Base-by-base conservation (phyloP, 1,140 invertebrate genomes). In the Oryctes rhinoceros region DNA sequence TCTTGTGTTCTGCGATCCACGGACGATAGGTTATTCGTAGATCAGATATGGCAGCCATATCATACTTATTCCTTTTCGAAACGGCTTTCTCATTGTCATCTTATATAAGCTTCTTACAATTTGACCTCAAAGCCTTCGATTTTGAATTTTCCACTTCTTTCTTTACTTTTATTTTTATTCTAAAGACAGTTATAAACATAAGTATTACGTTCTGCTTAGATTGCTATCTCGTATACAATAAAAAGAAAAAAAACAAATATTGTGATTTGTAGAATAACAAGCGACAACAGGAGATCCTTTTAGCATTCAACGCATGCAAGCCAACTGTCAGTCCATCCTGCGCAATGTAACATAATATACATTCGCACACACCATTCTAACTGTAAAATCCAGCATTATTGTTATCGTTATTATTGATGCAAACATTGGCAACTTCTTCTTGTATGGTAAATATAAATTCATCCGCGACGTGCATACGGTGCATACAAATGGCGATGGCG, bases 371-470 rank as follows among this genome's bases (percentile, higher is more conserved):
- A 37, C 35, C 11, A 71, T 6, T 15, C 20, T 71, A 71, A 71
- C 65, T 30, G 65, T 71, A 71, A 67, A 71, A 71, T 15, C 4
- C 65, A 71, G 65, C 65, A 35, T 35, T 71, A 71, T 71, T 67
- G 65, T 67, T 71, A 71, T 71, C 65, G 18, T 71, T 71, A 24
- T 71, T 71, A 24, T 15, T 35, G 65, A 71, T 71, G 65, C 65
- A 71, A 71, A 71, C 65, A 71, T 67, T 30, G 24, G 35, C 65
- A 71, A 15, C 65, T 71, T 24, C 4, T 15, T 37, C 15, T 30
- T 30, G 24, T 59, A 18, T 24, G 24, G 35, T 37, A 71, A 71
- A 71, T 71, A 71, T 71, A 71, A 71, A 71, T 71, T 71, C 65
- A 37, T 71, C 37, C 20, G 13, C 20, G 4, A 24, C 20, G 20